Base-by-base conservation (phyloP, 2,888 invertebrate species). In the Yponomeuta cagnagella region DNA sequence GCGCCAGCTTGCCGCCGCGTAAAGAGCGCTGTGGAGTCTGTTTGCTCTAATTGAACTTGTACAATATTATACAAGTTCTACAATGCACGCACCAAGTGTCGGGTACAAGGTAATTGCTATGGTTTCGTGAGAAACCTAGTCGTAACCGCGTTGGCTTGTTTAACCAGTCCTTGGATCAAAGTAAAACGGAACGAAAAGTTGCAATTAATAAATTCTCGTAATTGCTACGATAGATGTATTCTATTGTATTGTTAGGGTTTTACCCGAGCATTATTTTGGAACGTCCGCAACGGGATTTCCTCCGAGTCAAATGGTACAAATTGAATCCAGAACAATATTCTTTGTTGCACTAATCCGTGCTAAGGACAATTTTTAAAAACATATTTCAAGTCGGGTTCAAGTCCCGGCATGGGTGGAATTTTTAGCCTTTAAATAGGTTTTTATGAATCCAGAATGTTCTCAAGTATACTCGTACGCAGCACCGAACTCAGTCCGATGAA, bases 1-100 rank as follows among this genome's bases (percentile, higher is more conserved):
- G 86, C 87, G 85, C 83, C 86, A 75, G 79, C 78, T 79, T 82
- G 86, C 78, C 85, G 84, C 73, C 52, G 31, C 12, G 33, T 15
- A 33, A 23, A 23, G 15, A 68, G n/a, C 33, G n/a, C 65, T 67
- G 67, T 15, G 15, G 52, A 58, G 52, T 58, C 52, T 58, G 52
- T 15, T 58, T 58, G 15, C 52, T 58, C 52, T 58, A 58, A 58
- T 58, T 58, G 52, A 58, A 58, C 15, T 58, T 58, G 52, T 58
- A 58, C 12, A 58, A 58, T 15, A 58, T 58, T 58, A 15, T 58
- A 15, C 52, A 58, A 15, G 52, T 15, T 58, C 52, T 58, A 58
- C 12, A 58, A 58, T 58, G 52, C 15, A 58, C 52, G 52, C 5
- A 58, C 52, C 8, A 15, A 58, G 52, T 15, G 52, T 15, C 2